These are phyloP conservation scores for Drosophila kambysellisi DNA, from an alignment of 2,888 invertebrate species.

Conservation along the genomic window DNA sequence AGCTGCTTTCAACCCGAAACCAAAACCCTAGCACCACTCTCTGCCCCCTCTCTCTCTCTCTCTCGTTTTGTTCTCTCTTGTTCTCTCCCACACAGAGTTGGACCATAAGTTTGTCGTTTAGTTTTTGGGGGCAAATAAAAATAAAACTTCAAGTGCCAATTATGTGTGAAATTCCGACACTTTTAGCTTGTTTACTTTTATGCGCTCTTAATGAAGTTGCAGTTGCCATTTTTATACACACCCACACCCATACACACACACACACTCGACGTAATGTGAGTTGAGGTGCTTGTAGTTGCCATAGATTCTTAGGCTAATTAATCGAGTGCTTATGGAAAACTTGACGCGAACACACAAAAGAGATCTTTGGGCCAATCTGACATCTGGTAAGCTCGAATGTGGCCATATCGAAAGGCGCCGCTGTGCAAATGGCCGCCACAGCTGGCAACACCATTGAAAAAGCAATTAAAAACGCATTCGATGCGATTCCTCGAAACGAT, in stretches of 20 bases:
- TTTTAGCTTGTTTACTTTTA: slow-evolving; percentile 79
- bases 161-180: slow-evolving; percentile 80
- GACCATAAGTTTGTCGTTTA: slow-evolving; percentile 77
- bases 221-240: slow-evolving; percentile 27
- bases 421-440: slow-evolving; percentile 44
- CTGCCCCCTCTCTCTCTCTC: not conserved
- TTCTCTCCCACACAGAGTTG: slow-evolving; percentile 45
- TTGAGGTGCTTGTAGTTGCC: slow-evolving; percentile 23
- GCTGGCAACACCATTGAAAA: slow-evolving; percentile 45
- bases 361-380: slow-evolving; percentile 11
- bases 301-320: slow-evolving; percentile 33
- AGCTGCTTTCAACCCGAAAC: slow-evolving; percentile 55
- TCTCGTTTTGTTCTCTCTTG: not conserved
- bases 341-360: slow-evolving; percentile 7
- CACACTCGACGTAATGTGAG: slow-evolving; percentile 20
- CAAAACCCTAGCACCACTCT: slow-evolving; percentile 23
- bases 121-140: slow-evolving; percentile 66
- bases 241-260: slow-evolving; percentile 10
- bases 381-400: slow-evolving; percentile 17
- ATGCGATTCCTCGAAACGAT: slow-evolving; percentile 53
- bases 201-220: slow-evolving; percentile 77
- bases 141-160: slow-evolving; percentile 80
- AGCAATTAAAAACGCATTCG: slow-evolving; percentile 78
- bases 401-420: slow-evolving; percentile 25
- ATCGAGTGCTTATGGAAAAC: slow-evolving; percentile 26